Evolutionary conservation across 2,797 vertebrate species (phyloP).

Genomic region (Stomatorhinus walkeri): DNA sequence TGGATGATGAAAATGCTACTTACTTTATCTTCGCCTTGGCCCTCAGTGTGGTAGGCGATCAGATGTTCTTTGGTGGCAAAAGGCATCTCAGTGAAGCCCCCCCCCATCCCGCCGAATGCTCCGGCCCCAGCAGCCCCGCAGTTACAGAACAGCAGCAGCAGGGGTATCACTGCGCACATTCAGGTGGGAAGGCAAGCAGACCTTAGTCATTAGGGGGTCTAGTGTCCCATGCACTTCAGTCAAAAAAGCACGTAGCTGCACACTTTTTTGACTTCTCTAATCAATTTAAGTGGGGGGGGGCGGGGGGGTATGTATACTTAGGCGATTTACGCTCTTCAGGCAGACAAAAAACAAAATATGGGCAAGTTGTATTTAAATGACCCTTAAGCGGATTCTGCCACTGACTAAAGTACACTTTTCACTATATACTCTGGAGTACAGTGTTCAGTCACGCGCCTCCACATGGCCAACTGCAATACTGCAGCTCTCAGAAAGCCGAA

Average conservation of each 20-base stretch:
- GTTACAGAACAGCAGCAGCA: constrained; percentile 72
- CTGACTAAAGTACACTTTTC: not conserved
- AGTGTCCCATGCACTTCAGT: not conserved
- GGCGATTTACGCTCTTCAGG: not conserved
- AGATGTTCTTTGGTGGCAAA: constrained; percentile 67
- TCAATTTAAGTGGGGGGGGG: not conserved
- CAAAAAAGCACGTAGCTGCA: not conserved
- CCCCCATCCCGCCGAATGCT: constrained; percentile 50
- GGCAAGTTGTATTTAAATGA: not conserved
- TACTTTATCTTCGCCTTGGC: constrained; percentile 78
- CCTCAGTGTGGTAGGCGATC: constrained; percentile 79
- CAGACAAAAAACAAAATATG: not conserved
- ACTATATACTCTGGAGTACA: not conserved
- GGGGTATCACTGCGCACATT: constrained; percentile 67
- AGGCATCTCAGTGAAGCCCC: constrained; percentile 63
- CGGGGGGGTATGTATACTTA: not conserved
- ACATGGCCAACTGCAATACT: not conserved
- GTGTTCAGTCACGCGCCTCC: not conserved
- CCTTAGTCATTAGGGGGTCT: not conserved
- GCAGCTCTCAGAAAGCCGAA: not conserved
- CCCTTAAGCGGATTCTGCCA: not conserved
- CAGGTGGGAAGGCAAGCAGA: not conserved
- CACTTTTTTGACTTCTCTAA: not conserved
- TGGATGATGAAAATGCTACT: constrained; percentile 20
- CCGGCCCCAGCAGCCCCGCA: constrained; percentile 54